phyloP scores from a whole-genome alignment of 2,888 invertebrate genomes.

The Ferdinandea cuprea region DNA sequence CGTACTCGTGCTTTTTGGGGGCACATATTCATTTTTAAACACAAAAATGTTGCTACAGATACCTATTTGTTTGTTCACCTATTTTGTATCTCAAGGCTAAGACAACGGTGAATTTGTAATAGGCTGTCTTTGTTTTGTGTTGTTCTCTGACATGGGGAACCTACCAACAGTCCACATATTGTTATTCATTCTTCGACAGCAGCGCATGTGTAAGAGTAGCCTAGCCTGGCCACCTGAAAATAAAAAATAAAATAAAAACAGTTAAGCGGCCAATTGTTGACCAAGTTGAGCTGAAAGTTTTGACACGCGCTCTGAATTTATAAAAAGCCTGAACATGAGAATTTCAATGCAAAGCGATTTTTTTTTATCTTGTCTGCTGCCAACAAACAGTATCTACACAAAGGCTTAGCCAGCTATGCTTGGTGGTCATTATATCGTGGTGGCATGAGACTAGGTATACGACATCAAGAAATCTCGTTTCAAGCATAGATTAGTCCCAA shows the following conservation, averaged over 20 bases:
- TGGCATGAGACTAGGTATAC: constrained; percentile 7
- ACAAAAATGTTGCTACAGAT: constrained; percentile 49
- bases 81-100: constrained; percentile 68
- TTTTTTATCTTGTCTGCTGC: not conserved
- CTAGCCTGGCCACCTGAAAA: constrained; percentile 50
- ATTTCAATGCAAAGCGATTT: constrained; percentile 34
- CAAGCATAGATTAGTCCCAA: not conserved
- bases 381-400: constrained; percentile 43
- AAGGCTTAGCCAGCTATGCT: constrained; percentile 18
- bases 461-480: constrained; percentile 4
- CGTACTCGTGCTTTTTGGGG: constrained; percentile 21
- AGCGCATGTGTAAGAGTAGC: constrained; percentile 35
- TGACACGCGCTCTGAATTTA: constrained; percentile 71
- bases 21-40: constrained; percentile 2
- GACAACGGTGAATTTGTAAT: constrained; percentile 66
- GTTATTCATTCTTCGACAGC: constrained; percentile 31
- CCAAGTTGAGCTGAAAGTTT: constrained; percentile 68
- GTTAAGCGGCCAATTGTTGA: constrained; percentile 66
- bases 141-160: constrained; percentile 7
- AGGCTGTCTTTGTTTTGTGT: not conserved
- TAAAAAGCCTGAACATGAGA: constrained; percentile 37
- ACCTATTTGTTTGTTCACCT: constrained; percentile 7
- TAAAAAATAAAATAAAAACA: constrained; percentile 44
- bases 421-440: constrained; percentile 24
- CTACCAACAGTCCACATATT: constrained; percentile 26